Evolutionary conservation across 2,113 vertebrate species (phyloP), one percentile per base, ranked within the genome.

Genomic region (Sinocyclocheilus maitianheensis): DNA sequence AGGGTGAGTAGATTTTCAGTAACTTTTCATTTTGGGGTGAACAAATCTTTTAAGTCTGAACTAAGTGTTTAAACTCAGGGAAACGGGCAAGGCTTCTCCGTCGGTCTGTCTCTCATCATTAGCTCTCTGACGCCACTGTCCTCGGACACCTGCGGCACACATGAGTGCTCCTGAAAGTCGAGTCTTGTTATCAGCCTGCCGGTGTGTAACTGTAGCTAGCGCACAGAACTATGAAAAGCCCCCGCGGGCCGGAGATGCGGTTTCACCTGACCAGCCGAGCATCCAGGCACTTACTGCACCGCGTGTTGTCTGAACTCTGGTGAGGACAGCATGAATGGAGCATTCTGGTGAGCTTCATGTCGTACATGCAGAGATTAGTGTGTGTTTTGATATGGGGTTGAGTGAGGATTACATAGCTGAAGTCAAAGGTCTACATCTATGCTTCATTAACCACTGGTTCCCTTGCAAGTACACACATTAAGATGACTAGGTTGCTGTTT

Each of bases 131-230:
- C 91, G 91, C 92, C 90, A 87, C 90, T 89, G 74, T 77, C 51
- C 76, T 77, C 13, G 51, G 81, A 69, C 88, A 89, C 75, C 85
- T 84, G 40, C 26, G 67, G 72, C 87, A 88, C 87, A 90, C 87
- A 81, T 69, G 69, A 87, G 55, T 77, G 85, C 34, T 79, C 74
- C 80, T 90, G 91, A 91, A 92, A 93, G 85, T 78, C 34, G 90
- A 93, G 87, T 84, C 87, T n/a, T 78, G 85, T 62, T 93, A 91
- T 91, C 92, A 88, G 88, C 86, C 88, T 90, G 89, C 90, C 53
- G 89, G 89, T 89, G 90, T 88, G 91, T 91, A 93, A 92, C 91
- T 78, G 86, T 84, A 91, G 88, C 89, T 87, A 83, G 43, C 76
- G 3, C 58, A 65, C 83, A 85, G 83, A 86, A 87, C 74, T 46